Evolutionary conservation across 2,113 vertebrate species (phyloP).

Genomic region (Anser cygnoides): DNA sequence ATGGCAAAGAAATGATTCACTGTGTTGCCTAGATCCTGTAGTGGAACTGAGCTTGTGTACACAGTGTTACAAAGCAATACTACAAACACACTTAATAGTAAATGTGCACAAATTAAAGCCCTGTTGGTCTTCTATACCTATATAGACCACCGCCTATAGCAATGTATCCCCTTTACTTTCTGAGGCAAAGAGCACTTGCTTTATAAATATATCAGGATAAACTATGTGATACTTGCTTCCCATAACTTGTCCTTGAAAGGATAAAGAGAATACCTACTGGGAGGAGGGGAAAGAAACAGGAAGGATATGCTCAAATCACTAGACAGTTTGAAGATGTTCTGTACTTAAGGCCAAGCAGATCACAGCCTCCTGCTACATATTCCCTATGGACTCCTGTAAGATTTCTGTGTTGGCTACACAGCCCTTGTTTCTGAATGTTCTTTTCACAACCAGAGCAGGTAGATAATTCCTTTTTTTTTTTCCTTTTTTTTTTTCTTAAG

Average conservation of each 20-base stretch:
- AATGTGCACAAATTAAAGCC: not conserved
- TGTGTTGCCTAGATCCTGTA: not conserved
- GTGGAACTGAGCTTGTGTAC: not conserved
- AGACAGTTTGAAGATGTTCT: not conserved
- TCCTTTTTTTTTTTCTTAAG: not conserved
- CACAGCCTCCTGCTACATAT: not conserved
- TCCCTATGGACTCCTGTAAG: not conserved
- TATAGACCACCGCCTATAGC: not conserved
- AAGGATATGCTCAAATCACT: not conserved
- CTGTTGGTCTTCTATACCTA: not conserved
- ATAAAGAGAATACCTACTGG: not conserved
- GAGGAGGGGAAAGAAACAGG: accelerated
- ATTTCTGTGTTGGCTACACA: not conserved
- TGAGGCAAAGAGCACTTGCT: not conserved
- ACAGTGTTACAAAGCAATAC: not conserved
- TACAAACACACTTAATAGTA: not conserved
- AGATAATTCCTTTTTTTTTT: not conserved
- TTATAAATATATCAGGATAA: not conserved
- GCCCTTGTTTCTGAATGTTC: not conserved
- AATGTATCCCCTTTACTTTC: not conserved
- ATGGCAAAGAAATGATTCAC: not conserved
- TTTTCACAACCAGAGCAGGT: not conserved
- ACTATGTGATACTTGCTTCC: not conserved
- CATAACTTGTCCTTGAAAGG: not conserved
- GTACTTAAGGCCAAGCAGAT: not conserved